Percentiles rank a stretch among this genome's conserved stretches.
Conservation (phyloP, 2,888 invertebrate species). For the Patella depressa region DNA sequence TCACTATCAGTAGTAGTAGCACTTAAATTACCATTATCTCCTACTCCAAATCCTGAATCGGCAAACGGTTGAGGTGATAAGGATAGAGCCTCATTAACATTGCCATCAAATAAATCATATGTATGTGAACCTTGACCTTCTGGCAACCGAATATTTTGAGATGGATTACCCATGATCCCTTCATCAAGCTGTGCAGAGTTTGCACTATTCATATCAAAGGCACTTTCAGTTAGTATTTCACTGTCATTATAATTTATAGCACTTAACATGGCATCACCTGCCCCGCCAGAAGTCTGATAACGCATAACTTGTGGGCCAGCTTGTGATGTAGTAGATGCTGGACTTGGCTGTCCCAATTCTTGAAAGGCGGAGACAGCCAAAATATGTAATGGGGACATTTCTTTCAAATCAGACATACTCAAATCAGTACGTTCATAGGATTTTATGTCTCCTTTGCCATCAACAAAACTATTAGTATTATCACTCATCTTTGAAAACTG, state of each 20-base stretch:
- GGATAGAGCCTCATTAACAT: conserved; percentile 64
- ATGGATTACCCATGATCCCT: conserved; percentile 61
- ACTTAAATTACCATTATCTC: conserved; percentile 21
- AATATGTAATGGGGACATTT: conserved; percentile 42
- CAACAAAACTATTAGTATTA: conserved; percentile 20
- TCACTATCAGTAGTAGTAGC: conserved; percentile 16
- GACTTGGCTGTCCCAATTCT: conserved; percentile 63
- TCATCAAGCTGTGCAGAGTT: conserved; percentile 62
- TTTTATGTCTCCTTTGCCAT: conserved; percentile 19
- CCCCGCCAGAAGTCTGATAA: conserved; percentile 57
- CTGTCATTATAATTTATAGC: conserved; percentile 69
- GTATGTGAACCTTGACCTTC: conserved; percentile 54
- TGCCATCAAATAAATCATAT: conserved; percentile 69
- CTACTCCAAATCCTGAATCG: conserved; percentile 50
- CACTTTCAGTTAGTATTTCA: conserved; percentile 67
- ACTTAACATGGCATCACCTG: conserved; percentile 71
- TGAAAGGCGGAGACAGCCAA: conserved; percentile 42
- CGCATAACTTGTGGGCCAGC: conserved; percentile 55
- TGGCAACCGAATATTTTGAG: conserved; percentile 47
- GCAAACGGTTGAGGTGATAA: conserved; percentile 65
- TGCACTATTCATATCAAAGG: conserved; percentile 62
- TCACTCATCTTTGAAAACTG: conserved; percentile 22
- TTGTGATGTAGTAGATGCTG: conserved; percentile 48
- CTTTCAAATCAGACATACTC: conserved; percentile 25
- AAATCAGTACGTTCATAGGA: conserved; percentile 14